Evolutionary conservation across 1,140 invertebrate species (phyloP), one percentile per base, ranked within the genome.

Genomic region (Aphis gossypii): DNA sequence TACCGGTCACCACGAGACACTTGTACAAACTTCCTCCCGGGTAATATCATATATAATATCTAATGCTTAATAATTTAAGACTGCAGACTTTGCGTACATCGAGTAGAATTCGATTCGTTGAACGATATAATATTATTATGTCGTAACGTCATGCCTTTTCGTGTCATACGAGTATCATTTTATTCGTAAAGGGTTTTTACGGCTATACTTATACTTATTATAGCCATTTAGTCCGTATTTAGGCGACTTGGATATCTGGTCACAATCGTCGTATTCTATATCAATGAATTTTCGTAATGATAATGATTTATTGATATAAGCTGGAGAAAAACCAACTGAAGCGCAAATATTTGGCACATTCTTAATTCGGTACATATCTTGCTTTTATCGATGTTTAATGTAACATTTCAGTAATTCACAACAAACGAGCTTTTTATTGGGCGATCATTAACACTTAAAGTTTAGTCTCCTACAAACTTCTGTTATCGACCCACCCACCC

Each of bases 1-100:
- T 93, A 14, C 92, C 92, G n/a, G 92, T 93, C 92, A 93, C 92
- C 82, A 93, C 92, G 20, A 93, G 92, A 83, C 92, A 93, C 25
- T 56, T 93, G 48, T 93, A 93, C 48, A 93, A 93, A 86, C 92
- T 93, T 93, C 92, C 92, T 51, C 82, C 92, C 8, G 92, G 92
- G 92, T 93, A 93, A 38, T 20, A 44, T 84, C n/a, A 18, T n/a
- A 30, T 5, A 30, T 18, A 30, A 14, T 60, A n/a, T 30, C 25
- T 60, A 68, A 68, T 76, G n/a, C 11, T 14, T 30, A 9, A n/a
- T 14, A 60, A 60, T 11, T 68, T 18, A 18, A n/a, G 30, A 35
- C 30, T 11, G 60, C 14, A 20, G 30, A 76, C 60, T 76, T n/a
- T 3, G n/a, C 30, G 60, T n/a, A 9, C 14, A 11, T 11, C 30